Conservation (phyloP, 2,888 invertebrate species). For the Mesorhabditis belari region DNA sequence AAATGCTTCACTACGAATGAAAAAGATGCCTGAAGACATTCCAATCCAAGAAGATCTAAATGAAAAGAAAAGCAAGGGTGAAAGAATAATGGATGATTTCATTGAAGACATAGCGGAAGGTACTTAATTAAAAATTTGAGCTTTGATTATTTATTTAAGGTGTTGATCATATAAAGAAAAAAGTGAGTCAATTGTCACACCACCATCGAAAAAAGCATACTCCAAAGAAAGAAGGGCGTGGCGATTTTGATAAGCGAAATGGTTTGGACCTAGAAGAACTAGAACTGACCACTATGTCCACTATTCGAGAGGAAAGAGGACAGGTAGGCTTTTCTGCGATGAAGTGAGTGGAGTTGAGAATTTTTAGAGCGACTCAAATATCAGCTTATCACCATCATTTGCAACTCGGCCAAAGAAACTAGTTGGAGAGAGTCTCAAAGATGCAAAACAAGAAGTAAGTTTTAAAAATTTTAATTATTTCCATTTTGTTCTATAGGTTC, state of each 20-base stretch:
- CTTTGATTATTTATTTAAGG: constrained; percentile 52
- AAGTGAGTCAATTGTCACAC: constrained; percentile 5
- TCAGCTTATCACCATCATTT: not conserved
- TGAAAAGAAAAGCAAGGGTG: constrained; percentile 11
- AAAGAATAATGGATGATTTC: not conserved
- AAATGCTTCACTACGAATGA: constrained; percentile 92
- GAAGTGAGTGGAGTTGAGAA: not conserved
- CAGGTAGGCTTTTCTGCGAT: not conserved
- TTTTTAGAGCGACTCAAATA: too few relatives aligned
- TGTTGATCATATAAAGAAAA: constrained; percentile 10
- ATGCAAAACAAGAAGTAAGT: not conserved
- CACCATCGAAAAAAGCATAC: constrained; percentile 57
- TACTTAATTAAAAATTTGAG: not conserved
- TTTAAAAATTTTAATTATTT: not conserved
- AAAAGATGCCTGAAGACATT: constrained; percentile 72
- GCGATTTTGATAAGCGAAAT: not conserved
- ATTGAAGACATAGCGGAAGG: not conserved
- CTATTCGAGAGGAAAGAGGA: not conserved
- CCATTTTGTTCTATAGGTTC: not conserved
- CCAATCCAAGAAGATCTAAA: constrained; percentile 31
- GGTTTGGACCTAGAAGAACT: constrained; percentile 3
- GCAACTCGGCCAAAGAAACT: not conserved
- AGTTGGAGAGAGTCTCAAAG: not conserved
- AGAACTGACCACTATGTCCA: not conserved
- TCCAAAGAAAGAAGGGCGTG: not conserved